Base-by-base conservation (phyloP, 2,888 invertebrate genomes). In the Stomorhina lunata region DNA sequence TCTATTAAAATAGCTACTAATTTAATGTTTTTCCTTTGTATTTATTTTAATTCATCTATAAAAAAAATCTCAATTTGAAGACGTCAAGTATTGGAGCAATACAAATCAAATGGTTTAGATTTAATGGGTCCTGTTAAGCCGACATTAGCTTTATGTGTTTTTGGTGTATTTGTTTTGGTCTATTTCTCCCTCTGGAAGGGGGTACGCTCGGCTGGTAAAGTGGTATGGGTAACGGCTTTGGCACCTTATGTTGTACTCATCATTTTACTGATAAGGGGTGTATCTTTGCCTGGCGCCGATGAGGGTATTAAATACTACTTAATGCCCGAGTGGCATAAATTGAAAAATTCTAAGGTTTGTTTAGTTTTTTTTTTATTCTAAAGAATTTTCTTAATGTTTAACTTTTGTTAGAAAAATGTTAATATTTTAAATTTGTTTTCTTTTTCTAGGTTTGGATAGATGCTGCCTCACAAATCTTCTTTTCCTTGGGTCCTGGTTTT, bases 161-260 rank as follows among this genome's bases (percentile, higher is more conserved):
- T 97, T 86, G 95, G 96, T 3, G 98, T 98, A 77, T 98, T 98
- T 91, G 92, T 98, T 37, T 93, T 98, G 85, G 98, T 98, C 85
- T 98, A 98, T 92, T 98, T 98, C 92, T 97, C 98, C 0, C 92
- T 99, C 7, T 98, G 98, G 98, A 98, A 98, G 92, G 98, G 98
- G 5, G 96, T 97, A 4, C 93, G 95, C 84, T 96, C 96, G 89
- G 95, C 98, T 55, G 98, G 98, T 86, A 98, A 98, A 94, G 98
- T 96, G 80, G 98, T 98, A 68, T 98, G 98, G 98, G 95, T 98
- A 80, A 98, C 98, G 22, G 98, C 98, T 2, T 92, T 98, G 80
- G 96, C 97, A 40, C 98, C 98, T 0, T 98, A 98, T 90, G 94
- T 96, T 27, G 97, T 98, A 34, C 93, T 98, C 48, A 93, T 98